A percentile compares a stretch with the other conserved stretches of the same genome.
phyloP scores from a whole-genome alignment of 2,888 invertebrate species.

The Caprella mutica region DNA sequence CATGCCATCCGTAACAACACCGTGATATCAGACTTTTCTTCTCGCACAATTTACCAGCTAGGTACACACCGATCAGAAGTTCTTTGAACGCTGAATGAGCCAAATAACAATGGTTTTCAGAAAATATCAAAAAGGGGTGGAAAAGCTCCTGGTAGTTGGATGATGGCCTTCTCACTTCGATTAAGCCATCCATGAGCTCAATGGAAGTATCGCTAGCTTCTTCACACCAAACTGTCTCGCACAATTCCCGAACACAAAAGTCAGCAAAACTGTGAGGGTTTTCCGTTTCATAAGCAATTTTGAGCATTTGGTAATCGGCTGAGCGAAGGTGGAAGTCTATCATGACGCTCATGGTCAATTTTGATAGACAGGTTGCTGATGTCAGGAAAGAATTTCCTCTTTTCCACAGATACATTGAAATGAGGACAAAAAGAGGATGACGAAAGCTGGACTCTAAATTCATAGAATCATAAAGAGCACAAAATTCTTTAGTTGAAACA shows the following conservation, averaged over 20 bases:
- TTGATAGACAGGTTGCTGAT: background rate
- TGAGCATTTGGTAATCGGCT: background rate
- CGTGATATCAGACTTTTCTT: background rate
- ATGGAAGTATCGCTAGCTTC: background rate
- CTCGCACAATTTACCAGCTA: background rate
- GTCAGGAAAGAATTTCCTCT: background rate
- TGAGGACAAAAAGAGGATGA: constrained; percentile 3
- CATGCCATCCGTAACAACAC: background rate
- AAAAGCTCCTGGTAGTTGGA: background rate
- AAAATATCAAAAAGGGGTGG: constrained; percentile 2
- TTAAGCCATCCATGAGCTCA: background rate
- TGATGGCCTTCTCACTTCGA: background rate
- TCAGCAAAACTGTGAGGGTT: constrained; percentile 1
- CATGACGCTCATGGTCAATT: constrained; percentile 4
- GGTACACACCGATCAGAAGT: constrained; percentile 1
- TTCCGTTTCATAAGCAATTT: background rate
- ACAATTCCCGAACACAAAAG: background rate
- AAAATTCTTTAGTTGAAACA: background rate
- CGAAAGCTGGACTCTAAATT: constrained; percentile 1
- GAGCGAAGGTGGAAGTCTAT: background rate
- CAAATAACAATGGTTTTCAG: background rate
- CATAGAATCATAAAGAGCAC: background rate
- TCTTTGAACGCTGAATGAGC: background rate
- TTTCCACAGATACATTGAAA: constrained; percentile 2
- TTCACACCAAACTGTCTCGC: background rate